These are phyloP conservation scores for Ostrea denselamellosa DNA, from an alignment of 1,140 invertebrate genomes.

Conservation along the genomic window DNA sequence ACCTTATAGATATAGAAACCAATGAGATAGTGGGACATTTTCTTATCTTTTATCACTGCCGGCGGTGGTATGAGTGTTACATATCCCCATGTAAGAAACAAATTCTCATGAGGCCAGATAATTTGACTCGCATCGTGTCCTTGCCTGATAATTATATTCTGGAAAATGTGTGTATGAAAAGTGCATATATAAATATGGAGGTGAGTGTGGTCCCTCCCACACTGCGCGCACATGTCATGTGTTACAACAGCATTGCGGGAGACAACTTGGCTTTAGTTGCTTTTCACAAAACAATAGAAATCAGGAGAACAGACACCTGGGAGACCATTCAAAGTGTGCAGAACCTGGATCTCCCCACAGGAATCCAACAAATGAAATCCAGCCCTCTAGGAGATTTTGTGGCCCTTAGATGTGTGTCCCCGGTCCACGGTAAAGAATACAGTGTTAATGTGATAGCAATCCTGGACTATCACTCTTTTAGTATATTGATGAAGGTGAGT, in stretches of 20 bases:
- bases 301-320: slow-evolving; percentile 58
- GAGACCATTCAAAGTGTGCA: slow-evolving; percentile 52
- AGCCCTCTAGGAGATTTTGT: slow-evolving; percentile 67
- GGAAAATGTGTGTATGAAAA: slow-evolving; percentile 58
- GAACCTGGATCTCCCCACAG: slow-evolving; percentile 60
- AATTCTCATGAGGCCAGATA: slow-evolving; percentile 67
- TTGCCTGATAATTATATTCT: slow-evolving; percentile 65
- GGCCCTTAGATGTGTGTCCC: slow-evolving; percentile 64
- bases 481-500: slow-evolving; percentile 57
- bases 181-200: slow-evolving; percentile 42
- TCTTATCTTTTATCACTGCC: slow-evolving; percentile 62
- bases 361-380: slow-evolving; percentile 67
- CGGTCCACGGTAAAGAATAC: slow-evolving; percentile 65
- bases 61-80: slow-evolving; percentile 70
- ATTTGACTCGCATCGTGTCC: slow-evolving; percentile 63
- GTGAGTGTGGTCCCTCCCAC: slow-evolving; percentile 53
- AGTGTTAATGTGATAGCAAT: slow-evolving; percentile 64
- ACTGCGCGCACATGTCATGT: slow-evolving; percentile 58
- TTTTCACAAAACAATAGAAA: slow-evolving; percentile 56
- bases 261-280: slow-evolving; percentile 58
- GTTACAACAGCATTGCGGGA: slow-evolving; percentile 62
- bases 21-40: slow-evolving; percentile 65
- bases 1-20: slow-evolving; percentile 63
- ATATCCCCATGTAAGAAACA: slow-evolving; percentile 65
- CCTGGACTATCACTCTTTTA: slow-evolving; percentile 58